These are phyloP conservation scores for Crotophaga sulcirostris DNA, from an alignment of 2,113 vertebrate species.

Conservation along the genomic window DNA sequence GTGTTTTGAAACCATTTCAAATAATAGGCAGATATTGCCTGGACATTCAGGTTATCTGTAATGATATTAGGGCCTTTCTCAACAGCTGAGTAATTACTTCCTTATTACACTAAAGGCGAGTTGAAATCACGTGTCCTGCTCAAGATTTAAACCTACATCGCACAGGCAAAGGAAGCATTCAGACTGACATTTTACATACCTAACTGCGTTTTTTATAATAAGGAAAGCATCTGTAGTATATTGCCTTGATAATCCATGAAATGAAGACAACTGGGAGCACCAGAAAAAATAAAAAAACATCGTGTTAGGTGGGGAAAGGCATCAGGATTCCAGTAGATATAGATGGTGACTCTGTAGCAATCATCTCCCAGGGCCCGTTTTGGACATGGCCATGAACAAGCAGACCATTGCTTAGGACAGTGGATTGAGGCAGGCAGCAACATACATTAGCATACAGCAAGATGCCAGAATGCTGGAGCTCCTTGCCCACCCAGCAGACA, in stretches of 20 bases:
- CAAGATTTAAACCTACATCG: slow-evolving; percentile 49
- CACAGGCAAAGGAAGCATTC: slow-evolving; percentile 15
- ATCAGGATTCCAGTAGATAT: neutral
- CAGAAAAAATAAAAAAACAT: neutral
- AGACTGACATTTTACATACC: slow-evolving; percentile 51
- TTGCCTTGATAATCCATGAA: slow-evolving; percentile 46
- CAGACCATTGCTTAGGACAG: neutral
- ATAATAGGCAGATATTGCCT: slow-evolving; percentile 59
- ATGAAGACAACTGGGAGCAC: neutral
- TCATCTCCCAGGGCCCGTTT: neutral
- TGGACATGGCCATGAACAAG: fast-evolving
- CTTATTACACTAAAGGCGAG: slow-evolving; percentile 50
- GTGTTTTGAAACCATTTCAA: slow-evolving; percentile 71
- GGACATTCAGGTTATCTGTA: slow-evolving; percentile 58
- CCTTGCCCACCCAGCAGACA: neutral
- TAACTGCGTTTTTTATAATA: neutral
- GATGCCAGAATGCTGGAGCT: too few relatives aligned
- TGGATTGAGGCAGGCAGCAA: fast-evolving
- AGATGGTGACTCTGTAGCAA: neutral
- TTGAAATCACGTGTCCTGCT: slow-evolving; percentile 53
- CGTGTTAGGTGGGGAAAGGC: neutral
- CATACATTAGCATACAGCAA: fast-evolving
- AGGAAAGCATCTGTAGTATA: neutral
- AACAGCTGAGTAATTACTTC: slow-evolving; percentile 70
- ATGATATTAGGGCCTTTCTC: slow-evolving; percentile 59